phyloP scores from a whole-genome alignment of 2,113 vertebrate species.

The Notarius lentiginosus region DNA sequence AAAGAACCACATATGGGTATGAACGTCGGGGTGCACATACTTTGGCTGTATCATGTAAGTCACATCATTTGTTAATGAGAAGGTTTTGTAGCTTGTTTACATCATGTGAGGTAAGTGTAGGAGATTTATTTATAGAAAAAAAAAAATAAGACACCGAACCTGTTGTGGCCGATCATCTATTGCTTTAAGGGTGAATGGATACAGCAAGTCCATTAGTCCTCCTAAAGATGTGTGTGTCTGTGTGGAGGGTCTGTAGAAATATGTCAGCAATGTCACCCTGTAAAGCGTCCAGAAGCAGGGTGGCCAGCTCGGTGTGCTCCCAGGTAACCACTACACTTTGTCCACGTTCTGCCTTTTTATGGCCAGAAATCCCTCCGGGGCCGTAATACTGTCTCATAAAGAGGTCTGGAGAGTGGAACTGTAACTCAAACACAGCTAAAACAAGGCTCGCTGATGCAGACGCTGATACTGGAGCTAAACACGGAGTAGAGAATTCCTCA shows the following conservation, averaged over 20 bases:
- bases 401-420: not conserved
- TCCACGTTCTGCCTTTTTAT: slow-evolving; percentile 36
- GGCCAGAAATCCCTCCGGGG: not conserved
- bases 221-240: not conserved
- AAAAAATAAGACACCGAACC: too few species aligned
- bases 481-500: slow-evolving; percentile 6
- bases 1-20: too few species aligned
- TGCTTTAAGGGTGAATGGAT: slow-evolving; percentile 20
- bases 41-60: not conserved
- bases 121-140: not conserved
- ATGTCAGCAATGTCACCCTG: slow-evolving; percentile 30
- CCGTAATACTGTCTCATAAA: slow-evolving; percentile 9
- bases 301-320: not conserved
- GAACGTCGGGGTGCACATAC: not conserved
- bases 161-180: not conserved
- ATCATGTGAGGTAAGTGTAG: not conserved
- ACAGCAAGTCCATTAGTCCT: not conserved
- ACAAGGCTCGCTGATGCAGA: not conserved
- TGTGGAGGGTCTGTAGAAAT: slow-evolving; percentile 16
- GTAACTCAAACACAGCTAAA: not conserved
- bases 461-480: not conserved
- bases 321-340: slow-evolving; percentile 39
- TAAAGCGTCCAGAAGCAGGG: not conserved
- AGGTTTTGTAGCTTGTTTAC: not conserved
- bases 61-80: not conserved